Conservation (phyloP, 2,888 invertebrate species). For the Hydraecia micacea region DNA sequence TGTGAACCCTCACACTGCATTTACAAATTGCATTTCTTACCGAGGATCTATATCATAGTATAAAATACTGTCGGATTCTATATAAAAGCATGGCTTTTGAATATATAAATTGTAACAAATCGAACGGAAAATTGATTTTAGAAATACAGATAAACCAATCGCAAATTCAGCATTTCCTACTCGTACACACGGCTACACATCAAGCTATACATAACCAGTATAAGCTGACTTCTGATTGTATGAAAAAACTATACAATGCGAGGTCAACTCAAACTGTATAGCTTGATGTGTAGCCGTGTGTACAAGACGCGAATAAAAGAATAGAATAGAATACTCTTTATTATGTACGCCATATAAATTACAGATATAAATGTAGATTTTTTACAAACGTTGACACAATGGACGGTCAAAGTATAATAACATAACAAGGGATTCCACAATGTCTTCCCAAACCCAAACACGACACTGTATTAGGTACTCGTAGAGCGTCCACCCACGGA, state of each 20-base stretch:
- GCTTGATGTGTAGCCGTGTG: no score
- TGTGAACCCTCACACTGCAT: not conserved
- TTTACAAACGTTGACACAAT: not conserved
- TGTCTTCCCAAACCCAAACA: conserved; percentile 27
- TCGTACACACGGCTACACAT: no score
- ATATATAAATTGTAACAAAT: not conserved
- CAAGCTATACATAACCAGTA: no score
- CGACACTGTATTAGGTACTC: conserved; percentile 37
- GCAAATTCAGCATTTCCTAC: not conserved
- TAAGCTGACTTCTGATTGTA: no score
- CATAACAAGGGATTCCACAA: conserved; percentile 44
- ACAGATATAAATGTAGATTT: not conserved
- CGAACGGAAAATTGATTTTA: not conserved
- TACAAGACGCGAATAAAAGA: not conserved
- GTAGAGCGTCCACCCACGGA: conserved; percentile 25
- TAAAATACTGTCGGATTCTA: not conserved
- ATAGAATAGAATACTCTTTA: no score
- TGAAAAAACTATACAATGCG: no score
- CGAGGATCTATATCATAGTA: not conserved
- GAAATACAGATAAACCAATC: not conserved
- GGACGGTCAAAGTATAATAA: conserved; percentile 7
- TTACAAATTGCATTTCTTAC: not conserved
- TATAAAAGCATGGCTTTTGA: not conserved
- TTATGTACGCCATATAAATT: not conserved
- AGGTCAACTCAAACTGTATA: no score